Base-by-base conservation (phyloP, 2,888 invertebrate genomes). In the Dasypolia templi region DNA sequence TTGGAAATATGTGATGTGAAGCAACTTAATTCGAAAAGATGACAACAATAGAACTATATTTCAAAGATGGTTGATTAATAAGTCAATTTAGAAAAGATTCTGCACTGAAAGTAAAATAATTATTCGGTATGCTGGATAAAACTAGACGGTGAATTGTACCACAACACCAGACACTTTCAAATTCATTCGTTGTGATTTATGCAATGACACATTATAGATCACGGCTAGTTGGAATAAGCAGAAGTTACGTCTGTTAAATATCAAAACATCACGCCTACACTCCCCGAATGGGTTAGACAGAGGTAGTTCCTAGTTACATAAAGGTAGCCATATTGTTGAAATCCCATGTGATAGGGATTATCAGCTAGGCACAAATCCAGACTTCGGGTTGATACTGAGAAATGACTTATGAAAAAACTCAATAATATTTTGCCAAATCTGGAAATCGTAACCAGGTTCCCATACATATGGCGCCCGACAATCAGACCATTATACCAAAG, bases 151-250 rank as follows among this genome's bases (percentile, higher is more conserved):
- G 39, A 32, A 72, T 17, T 35, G 42, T 32, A 32, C 12, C 19
- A 51, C 64, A 2, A 17, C 17, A n/a, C n/a, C 2, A 17, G 14
- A 46, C 7, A 73, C 46, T 72, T 72, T 72, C 56, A 39, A 56
- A 56, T 56, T 39, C 39, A 73, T 29, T 42, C 46, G 7, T 19
- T 3, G 5, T 42, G 74, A 72, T 72, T 58, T 58, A 58, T 58
- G 17, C 17, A 58, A 29, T 26, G 49, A 42, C 9, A 39, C 5
- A 9, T 6, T 39, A 39, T 7, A 39, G 9, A 39, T 39, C 39
- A 39, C 5, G n/a, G n/a, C 32, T 62, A 6, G 17, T n/a, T 44
- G 12, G 44, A 44, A 29, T n/a, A n/a, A 1, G 26, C 17, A 19
- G 39, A 46, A 46, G 19, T 46, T 46, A 46, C 5, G 46, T 46